These are phyloP conservation scores for Eulithis prunata DNA, from an alignment of 2,888 invertebrate genomes.

Conservation along the genomic window DNA sequence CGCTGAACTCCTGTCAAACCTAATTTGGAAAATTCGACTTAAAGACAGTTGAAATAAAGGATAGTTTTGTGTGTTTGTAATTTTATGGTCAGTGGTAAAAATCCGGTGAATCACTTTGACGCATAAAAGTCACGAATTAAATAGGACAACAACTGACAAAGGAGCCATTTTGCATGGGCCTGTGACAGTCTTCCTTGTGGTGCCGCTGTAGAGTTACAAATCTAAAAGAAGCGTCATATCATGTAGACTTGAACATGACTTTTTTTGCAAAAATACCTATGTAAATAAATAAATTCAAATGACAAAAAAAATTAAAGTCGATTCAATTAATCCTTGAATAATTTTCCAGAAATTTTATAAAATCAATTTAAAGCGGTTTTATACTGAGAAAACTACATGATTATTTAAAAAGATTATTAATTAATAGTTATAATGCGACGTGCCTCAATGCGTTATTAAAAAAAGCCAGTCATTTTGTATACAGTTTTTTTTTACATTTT, in stretches of 20 bases:
- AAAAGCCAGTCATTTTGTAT: too few relatives aligned
- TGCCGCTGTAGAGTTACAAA: conserved; percentile 65
- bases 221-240: conserved; percentile 46
- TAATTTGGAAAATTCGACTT: conserved; percentile 23
- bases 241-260: too few relatives aligned
- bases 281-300: too few relatives aligned
- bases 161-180: conserved; percentile 80
- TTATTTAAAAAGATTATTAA: too few relatives aligned
- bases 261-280: too few relatives aligned
- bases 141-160: conserved; percentile 82
- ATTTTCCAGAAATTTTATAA: too few relatives aligned
- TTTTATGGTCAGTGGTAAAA: conserved; percentile 50
- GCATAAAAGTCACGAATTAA: conserved; percentile 82
- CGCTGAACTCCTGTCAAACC: conserved; percentile 40
- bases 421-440: too few relatives aligned
- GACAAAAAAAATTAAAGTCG: background rate
- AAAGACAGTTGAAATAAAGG: conserved; percentile 19
- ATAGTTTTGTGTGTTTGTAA: conserved; percentile 26
- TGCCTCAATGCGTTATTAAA: too few relatives aligned
- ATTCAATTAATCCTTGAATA: too few relatives aligned
- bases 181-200: conserved; percentile 79
- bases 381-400: too few relatives aligned
- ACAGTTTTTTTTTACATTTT: too few relatives aligned
- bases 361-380: too few relatives aligned
- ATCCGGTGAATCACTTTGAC: conserved; percentile 77